A percentile compares a stretch with the other conserved stretches of the same genome.
These are phyloP conservation scores for Macrobrachium nipponense DNA, from an alignment of 1,140 invertebrate genomes.

Conservation along the genomic window DNA sequence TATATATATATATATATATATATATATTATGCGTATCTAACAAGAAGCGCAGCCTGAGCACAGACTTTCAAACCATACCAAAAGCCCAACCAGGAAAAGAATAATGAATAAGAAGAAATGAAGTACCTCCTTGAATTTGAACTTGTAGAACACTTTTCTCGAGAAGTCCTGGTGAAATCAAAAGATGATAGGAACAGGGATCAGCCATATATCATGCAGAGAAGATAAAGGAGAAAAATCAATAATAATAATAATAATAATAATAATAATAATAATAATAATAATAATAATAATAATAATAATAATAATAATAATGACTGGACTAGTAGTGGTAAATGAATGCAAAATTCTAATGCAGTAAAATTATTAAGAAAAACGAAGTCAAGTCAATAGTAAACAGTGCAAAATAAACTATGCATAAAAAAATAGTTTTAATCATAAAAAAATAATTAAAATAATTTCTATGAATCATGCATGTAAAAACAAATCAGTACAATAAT, in stretches of 20 bases:
- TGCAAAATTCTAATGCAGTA: no score
- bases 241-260: not conserved
- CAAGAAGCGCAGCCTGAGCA: not conserved
- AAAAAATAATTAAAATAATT: no score
- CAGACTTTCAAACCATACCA: not conserved
- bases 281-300: no score
- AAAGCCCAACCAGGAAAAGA: not conserved
- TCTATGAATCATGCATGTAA: no score
- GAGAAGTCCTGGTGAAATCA: constrained; percentile 38
- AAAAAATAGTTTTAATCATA: no score
- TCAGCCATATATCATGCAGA: constrained; percentile 38
- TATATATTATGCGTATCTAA: not conserved
- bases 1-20: constrained; percentile 6
- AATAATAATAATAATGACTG: no score
- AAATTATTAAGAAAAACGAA: no score
- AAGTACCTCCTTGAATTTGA: constrained; percentile 43
- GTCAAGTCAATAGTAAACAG: no score
- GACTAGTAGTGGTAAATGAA: no score
- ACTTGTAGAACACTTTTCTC: constrained; percentile 47
- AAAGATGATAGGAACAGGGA: constrained; percentile 23
- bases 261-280: no score
- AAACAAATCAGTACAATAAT: no score
- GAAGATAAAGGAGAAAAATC: not conserved
- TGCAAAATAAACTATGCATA: no score
- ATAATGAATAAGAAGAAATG: constrained; percentile 3